Evolutionary conservation across 2,113 vertebrate species (phyloP), one percentile per base, ranked within the genome.

Genomic region (Ptilonorhynchus violaceus): DNA sequence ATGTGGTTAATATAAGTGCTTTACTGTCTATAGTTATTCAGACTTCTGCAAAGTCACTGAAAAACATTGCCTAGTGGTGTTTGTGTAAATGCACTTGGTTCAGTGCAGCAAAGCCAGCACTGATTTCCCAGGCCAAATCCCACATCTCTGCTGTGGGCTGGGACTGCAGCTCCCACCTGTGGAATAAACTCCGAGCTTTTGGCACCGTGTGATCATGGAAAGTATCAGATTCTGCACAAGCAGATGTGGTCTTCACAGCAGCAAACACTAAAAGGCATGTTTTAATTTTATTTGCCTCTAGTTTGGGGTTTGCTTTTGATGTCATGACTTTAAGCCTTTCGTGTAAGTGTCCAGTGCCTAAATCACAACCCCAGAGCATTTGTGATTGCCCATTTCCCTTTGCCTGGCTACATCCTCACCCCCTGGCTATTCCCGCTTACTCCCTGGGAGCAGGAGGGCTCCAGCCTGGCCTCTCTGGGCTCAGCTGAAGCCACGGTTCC

Each of bases 401-500:
- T 78, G 56, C 16, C 25, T 31, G 8, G 20, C 17, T 47, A 9
- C 19, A 10, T 21, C 56, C 37, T 74, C 19, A 15, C 42, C 46
- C 21, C 1, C 17, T 39, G 59, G 15, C n/a, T 50, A 1, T 31
- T 63, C 37, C 37, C 27, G 4, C n/a, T 31, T 24, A 5, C 6
- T 42, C 46, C 6, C 1, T 0, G 5, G 28, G 17, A 24, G 73
- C 19, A 24, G 62, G 47, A 58, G 2, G 7, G 24, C 39, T 44
- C n/a, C n/a, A 49, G 53, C 59, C n/a, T 21, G 15, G n/a, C 37
- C n/a, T 8, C 24, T 25, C 52, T 13, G 33, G 56, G 37, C 41
- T 47, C 5, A 28, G 0, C 6, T n/a, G 63, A n/a, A 2, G 10
- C 7, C 47, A 2, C 1, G 0, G 20, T 42, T 33, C 31, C 78